Evolutionary conservation across 2,113 vertebrate genomes (phyloP).

Genomic region (Oryzias woworae): DNA sequence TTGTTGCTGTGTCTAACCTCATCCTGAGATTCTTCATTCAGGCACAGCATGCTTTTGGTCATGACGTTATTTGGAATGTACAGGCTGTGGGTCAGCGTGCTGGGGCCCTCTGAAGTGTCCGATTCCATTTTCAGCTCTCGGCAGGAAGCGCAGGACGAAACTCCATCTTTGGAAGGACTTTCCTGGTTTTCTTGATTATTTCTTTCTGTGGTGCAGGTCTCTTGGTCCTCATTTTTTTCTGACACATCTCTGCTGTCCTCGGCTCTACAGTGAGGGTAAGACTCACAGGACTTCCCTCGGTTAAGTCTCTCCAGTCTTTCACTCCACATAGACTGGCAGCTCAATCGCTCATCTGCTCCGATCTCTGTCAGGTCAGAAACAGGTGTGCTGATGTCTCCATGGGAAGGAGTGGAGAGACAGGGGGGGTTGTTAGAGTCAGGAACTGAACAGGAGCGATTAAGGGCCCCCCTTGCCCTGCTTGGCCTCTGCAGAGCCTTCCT

Average conservation of each 20-base stretch:
- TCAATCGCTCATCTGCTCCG: constrained; percentile 57
- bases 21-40: constrained; percentile 76
- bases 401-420: constrained; percentile 45
- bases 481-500: constrained; percentile 63
- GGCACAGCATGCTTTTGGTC: constrained; percentile 79
- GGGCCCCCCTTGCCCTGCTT: constrained; percentile 59
- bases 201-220: constrained; percentile 5
- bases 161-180: constrained; percentile 5
- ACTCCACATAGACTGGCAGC: constrained; percentile 53
- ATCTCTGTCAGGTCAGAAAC: constrained; percentile 77
- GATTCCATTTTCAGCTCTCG: constrained; percentile 35
- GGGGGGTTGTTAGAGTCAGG: constrained; percentile 81
- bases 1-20: constrained; percentile 61
- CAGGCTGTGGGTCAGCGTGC: constrained; percentile 39
- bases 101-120: constrained; percentile 29
- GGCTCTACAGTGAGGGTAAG: constrained; percentile 14
- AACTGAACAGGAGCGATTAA: constrained; percentile 80
- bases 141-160: constrained; percentile 18
- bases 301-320: constrained; percentile 45
- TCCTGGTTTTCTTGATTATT: background rate
- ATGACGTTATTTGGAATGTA: constrained; percentile 68
- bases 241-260: constrained; percentile 25
- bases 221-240: background rate
- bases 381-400: constrained; percentile 69
- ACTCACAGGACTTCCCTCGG: constrained; percentile 55